phyloP scores from a whole-genome alignment of 2,797 vertebrate species.

The Allobates femoralis region DNA sequence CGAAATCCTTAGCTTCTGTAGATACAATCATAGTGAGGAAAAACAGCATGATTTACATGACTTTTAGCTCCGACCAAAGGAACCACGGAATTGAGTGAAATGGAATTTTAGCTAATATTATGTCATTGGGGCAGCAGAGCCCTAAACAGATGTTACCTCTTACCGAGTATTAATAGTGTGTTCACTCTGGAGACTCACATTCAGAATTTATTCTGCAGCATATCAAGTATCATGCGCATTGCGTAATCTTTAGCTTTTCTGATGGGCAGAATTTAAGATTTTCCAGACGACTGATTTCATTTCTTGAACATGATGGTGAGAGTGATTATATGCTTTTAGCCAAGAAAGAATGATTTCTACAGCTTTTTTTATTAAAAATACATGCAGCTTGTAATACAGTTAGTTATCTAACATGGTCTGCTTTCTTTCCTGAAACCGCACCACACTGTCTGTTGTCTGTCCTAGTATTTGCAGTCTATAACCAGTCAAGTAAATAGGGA shows the following conservation, averaged over 20 bases:
- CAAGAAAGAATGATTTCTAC: background rate
- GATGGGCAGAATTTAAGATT: background rate
- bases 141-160: constrained; percentile 31
- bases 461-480: background rate
- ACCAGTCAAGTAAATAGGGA: no score
- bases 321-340: background rate
- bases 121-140: constrained; percentile 1
- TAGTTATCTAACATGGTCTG: background rate
- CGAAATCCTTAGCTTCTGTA: background rate
- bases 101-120: constrained; percentile 33
- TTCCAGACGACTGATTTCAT: background rate
- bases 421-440: background rate
- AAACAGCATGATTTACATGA: constrained; percentile 25
- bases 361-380: no score
- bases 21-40: background rate
- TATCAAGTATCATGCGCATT: background rate
- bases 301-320: background rate
- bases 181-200: background rate
- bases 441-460: background rate
- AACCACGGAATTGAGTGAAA: constrained; percentile 14
- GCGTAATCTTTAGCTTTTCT: background rate
- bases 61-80: constrained; percentile 1
- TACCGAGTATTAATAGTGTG: constrained; percentile 25
- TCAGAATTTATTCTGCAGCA: constrained; percentile 4
- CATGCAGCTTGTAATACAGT: no score